Evolutionary conservation across 2,888 invertebrate species (phyloP), one percentile per base, ranked within the genome.

Genomic region (Sturmia bella): DNA sequence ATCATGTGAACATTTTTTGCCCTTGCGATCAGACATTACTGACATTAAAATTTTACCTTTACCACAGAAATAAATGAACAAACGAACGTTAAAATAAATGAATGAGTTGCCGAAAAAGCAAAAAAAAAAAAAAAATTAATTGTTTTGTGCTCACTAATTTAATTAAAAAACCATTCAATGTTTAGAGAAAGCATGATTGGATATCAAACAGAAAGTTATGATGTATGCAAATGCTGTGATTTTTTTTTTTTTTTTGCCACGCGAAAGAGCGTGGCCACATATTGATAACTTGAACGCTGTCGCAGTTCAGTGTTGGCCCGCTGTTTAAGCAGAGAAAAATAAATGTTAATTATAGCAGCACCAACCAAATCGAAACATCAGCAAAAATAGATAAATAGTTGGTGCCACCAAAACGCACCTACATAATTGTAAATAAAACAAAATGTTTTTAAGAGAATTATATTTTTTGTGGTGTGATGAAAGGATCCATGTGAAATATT

Each of bases 11-110:
- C n/a, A 24, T 27, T 37, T 39, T 50, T 21, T 69, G 54, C 43
- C 68, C 56, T 56, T 56, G 43, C 41, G 52, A 43, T 69, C 66
- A 57, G 41, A 52, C 74, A 77, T 82, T 73, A 77, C 37, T 73
- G 77, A 77, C 63, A 81, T 81, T 81, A 73, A 81, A 73, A 69
- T 77, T 66, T 81, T 77, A 74, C 73, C 68, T 82, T 57, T 77
- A 48, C 73, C 68, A 77, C 81, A 77, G 50, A 64, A 70, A 75
- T 75, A 76, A 72, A 72, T 68, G 68, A 69, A 63, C 61, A 63
- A 57, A 54, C 21, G 52, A 59, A 50, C 41, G 32, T 57, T 56
- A 39, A 43, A 48, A 63, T 37, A 13, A 41, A 61, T 43, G 68
- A 45, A 48, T 48, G 56, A 59, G 32, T 39, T 41, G 17, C 32